A percentile compares a stretch with the other conserved stretches of the same genome.
phyloP scores from a whole-genome alignment of 2,888 invertebrate species.

The Syrphus vitripennis region DNA sequence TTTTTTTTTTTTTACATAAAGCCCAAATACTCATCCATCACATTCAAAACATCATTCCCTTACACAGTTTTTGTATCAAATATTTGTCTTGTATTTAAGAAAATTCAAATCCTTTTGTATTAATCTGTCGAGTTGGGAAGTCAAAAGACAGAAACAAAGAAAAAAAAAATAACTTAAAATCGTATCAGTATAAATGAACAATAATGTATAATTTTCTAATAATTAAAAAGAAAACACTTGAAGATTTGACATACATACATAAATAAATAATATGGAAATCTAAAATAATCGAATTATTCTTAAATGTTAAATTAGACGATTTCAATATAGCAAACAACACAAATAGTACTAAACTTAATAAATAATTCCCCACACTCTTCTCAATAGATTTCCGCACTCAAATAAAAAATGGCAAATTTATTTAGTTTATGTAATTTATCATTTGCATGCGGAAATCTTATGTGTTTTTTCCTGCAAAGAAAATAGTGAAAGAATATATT shows the following conservation, averaged over 20 bases:
- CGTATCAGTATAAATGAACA: constrained; percentile 7
- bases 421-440: neutral
- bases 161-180: constrained; percentile 5
- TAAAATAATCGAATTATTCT: constrained; percentile 24
- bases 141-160: constrained; percentile 1
- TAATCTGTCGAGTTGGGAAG: constrained; percentile 60
- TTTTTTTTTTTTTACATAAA: neutral
- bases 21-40: neutral
- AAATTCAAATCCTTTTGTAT: neutral
- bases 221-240: neutral
- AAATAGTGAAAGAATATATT: neutral
- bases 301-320: neutral
- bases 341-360: neutral
- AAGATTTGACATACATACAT: neutral
- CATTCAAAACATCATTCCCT: constrained; percentile 37
- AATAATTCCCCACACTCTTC: neutral
- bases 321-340: neutral
- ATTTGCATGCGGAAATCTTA: neutral
- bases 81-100: neutral
- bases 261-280: neutral
- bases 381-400: constrained; percentile 7
- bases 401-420: neutral
- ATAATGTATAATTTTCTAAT: neutral
- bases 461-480: constrained; percentile 21
- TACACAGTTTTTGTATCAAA: neutral